A percentile compares a stretch with the other conserved stretches of the same genome.
Conservation (phyloP, 2,113 vertebrate species). For the Perognathus longimembris region DNA sequence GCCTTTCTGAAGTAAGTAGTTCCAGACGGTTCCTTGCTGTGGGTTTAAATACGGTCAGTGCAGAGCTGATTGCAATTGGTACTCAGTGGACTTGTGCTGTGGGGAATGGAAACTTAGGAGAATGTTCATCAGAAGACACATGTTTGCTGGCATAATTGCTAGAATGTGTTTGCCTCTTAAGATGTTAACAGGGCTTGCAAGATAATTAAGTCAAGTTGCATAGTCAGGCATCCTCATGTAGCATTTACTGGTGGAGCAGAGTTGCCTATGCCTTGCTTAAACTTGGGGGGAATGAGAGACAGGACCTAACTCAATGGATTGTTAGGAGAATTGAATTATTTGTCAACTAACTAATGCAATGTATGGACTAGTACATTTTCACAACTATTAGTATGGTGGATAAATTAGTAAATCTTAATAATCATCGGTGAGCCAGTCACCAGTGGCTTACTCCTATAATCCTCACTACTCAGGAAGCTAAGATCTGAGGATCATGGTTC, state of each 20-base stretch:
- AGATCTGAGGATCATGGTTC: too few species aligned
- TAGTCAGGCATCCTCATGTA: accelerated
- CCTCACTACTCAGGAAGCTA: too few species aligned
- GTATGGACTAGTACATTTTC: too few species aligned
- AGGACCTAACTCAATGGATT: background rate
- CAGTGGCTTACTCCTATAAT: too few species aligned
- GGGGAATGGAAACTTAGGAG: background rate
- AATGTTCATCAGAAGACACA: background rate
- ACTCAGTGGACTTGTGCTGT: background rate
- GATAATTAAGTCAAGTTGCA: background rate
- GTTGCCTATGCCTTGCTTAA: background rate
- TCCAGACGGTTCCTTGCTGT: background rate
- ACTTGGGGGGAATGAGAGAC: background rate
- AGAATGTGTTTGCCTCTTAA: background rate
- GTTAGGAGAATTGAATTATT: background rate
- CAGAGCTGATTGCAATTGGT: background rate
- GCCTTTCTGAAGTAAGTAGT: slow-evolving; percentile 87
- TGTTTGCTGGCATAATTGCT: background rate
- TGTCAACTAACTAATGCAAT: background rate
- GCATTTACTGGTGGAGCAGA: background rate
- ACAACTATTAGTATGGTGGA: too few species aligned
- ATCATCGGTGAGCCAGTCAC: background rate
- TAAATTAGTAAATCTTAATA: background rate
- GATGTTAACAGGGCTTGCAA: background rate
- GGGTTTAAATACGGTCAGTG: background rate